Conservation (phyloP, 2,113 vertebrate species). For the Chaetorhynchus papuensis region DNA sequence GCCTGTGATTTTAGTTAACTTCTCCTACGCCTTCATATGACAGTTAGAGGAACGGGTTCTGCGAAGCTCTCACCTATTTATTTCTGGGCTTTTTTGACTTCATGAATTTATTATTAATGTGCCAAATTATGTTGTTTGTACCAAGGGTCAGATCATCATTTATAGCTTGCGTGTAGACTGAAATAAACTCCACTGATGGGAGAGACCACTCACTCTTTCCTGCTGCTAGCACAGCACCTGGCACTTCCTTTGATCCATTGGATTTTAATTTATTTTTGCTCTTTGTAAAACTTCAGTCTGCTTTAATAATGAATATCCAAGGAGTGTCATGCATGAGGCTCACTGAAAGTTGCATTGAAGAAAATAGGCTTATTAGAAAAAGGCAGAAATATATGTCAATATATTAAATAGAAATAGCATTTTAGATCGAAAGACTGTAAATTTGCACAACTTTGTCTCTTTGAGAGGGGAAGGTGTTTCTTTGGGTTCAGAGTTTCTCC, state of each 20-base stretch:
- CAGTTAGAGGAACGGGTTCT: background rate
- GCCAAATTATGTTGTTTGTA: background rate
- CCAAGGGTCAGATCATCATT: constrained; percentile 26
- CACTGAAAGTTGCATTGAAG: background rate
- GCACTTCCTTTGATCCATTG: constrained; percentile 49
- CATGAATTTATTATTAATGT: constrained; percentile 44
- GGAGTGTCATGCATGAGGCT: constrained; percentile 47
- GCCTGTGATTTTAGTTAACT: background rate
- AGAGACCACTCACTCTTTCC: background rate
- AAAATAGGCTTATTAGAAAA: constrained; percentile 41
- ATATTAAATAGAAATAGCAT: background rate
- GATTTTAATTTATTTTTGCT: constrained; percentile 68
- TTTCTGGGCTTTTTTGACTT: background rate
- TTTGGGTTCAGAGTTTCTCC: background rate
- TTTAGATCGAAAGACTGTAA: background rate
- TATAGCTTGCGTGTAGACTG: constrained; percentile 7
- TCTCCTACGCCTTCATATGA: background rate
- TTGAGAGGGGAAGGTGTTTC: background rate
- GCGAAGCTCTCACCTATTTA: constrained; percentile 25
- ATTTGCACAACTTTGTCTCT: background rate
- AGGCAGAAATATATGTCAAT: background rate
- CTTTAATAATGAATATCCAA: constrained; percentile 57
- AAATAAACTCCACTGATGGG: constrained; percentile 41
- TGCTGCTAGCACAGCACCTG: background rate
- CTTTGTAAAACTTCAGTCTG: constrained; percentile 45